Evolutionary conservation across 2,797 vertebrate species (phyloP), one percentile per base, ranked within the genome.

Genomic region (Trachops cirrhosus): DNA sequence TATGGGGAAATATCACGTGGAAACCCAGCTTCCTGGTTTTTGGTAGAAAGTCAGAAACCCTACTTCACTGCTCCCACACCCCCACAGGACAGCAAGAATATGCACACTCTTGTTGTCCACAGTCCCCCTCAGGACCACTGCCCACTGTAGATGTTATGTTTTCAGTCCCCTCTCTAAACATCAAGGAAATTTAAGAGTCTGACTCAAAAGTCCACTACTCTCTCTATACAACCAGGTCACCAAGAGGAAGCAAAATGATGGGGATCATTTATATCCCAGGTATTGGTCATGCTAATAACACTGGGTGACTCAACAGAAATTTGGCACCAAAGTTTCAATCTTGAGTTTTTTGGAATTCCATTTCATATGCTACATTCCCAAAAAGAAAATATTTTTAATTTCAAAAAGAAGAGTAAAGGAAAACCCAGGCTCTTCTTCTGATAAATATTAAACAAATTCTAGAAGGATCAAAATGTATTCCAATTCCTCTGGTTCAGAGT

Each of bases 301-400:
- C 2, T 37, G 32, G 24, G 5, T 57, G 34, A 59, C 21, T 34
- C 78, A 52, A 73, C 15, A 73, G 41, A 93, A 83, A 93, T 16
- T 4, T 68, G 37, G 14, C n/a, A 86, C 26, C 57, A 50, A 75
- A 87, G 48, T 92, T 90, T 90, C 77, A 84, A 84, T 37, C 18
- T 64, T 64, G 32, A 59, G 21, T 85, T 85, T 37, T 59, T 73
- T 22, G 29, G 90, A 94, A 90, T 37, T 59, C n/a, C 41, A 29
- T 85, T 84, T 77, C 24, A 46, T 80, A 96, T 16, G 50, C 24
- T 46, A 91, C 24, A 84, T 52, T n/a, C n/a, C n/a, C 6, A 15
- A 39, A 89, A 77, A 86, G 46, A 57, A 83, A 62, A 92, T 70
- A 80, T 54, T 95, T 82, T 86, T 11, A 92, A 75, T 95, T 94